Base-by-base conservation (phyloP, 2,888 invertebrate genomes). In the Brachyptera risi region DNA sequence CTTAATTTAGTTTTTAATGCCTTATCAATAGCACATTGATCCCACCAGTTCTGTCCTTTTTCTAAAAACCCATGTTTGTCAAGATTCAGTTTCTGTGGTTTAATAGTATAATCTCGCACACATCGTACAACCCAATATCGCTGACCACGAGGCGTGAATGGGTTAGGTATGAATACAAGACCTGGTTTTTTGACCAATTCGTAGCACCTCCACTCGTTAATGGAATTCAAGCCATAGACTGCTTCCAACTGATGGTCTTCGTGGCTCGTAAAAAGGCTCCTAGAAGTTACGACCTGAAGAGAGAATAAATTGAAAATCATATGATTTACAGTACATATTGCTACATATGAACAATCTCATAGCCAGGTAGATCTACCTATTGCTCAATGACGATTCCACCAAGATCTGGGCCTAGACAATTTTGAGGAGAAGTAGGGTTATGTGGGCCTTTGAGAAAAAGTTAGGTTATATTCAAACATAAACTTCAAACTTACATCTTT, bases 51-150 rank as follows among this genome's bases (percentile, higher is more conserved):
- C 69, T 79, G 75, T 56, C 72, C 66, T 9, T 72, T 66, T 4
- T 70, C 69, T 51, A 80, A 66, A 57, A 75, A 65, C 61, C 74
- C 68, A 65, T 79, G 78, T 23, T 72, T 76, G 71, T 88, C 86
- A 67, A 90, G 79, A 74, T 89, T 90, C 35, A 82, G 77, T 72
- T 81, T 84, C 73, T 85, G 85, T 17, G 92, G 92, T 66, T 83
- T 82, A 51, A 74, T 81, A 0, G 94, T 84, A 73, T 90, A 95
- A 67, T 88, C 85, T 68, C 82, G 79, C 47, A 96, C 74, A 72
- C 92, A 90, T 73, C 85, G 83, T 57, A 83, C 76, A 21, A 90
- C 85, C 95, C 94, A 96, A 72, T 88, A 89, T 60, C 86, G 81
- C 74, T 95, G 92, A 0, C 91, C 92, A 23, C 78, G 70, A 5